Evolutionary conservation across 2,113 vertebrate genomes (phyloP).

Genomic region (Suncus etruscus): DNA sequence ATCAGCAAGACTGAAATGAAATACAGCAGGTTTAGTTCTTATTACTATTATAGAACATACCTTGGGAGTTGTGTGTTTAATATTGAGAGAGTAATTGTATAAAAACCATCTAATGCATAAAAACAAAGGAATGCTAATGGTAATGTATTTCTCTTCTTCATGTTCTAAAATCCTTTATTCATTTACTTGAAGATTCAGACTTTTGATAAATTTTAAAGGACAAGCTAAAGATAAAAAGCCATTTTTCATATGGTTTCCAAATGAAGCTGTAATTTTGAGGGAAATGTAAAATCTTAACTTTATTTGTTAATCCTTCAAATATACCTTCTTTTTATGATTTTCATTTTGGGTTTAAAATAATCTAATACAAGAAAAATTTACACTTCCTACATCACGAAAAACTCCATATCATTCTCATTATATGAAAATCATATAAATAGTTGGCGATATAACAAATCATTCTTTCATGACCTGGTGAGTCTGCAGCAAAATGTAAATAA

Average conservation of each 20-base stretch:
- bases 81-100: constrained; percentile 82
- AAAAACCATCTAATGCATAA: constrained; percentile 83
- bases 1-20: constrained; percentile 98
- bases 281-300: constrained; percentile 44
- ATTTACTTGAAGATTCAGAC: constrained; percentile 53
- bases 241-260: constrained; percentile 10
- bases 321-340: constrained; percentile 62
- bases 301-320: constrained; percentile 46
- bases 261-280: constrained; percentile 36
- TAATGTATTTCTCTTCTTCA: constrained; percentile 77
- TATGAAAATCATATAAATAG: constrained; percentile 51
- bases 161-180: constrained; percentile 49
- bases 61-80: constrained; percentile 80
- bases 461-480: constrained; percentile 50
- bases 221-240: constrained; percentile 2
- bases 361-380: constrained; percentile 51
- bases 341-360: constrained; percentile 29
- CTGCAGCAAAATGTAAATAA: constrained; percentile 39
- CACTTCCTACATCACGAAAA: neutral
- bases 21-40: constrained; percentile 93
- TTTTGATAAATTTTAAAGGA: constrained; percentile 41
- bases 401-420: constrained; percentile 31
- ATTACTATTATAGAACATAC: constrained; percentile 86
- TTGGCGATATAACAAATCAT: constrained; percentile 5
- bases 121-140: constrained; percentile 83